Conservation (phyloP, 1,140 invertebrate species). For the Platorchestia sp. region DNA sequence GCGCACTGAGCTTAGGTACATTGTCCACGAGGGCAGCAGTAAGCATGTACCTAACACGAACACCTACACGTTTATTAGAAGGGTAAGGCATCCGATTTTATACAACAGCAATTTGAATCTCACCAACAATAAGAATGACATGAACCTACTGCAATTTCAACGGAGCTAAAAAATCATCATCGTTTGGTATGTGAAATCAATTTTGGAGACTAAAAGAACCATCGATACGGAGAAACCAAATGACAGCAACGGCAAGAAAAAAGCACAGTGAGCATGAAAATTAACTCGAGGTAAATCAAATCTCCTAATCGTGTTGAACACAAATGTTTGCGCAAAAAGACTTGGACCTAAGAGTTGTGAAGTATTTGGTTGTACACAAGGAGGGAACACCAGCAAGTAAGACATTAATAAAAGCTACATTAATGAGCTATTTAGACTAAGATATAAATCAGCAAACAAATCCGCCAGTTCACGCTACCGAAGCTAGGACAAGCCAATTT, state of each 20-base stretch:
- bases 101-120: not conserved
- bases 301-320: not conserved
- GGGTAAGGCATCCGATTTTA: not conserved
- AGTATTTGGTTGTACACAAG: not conserved
- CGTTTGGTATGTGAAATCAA: not conserved
- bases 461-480: not conserved
- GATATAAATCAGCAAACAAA: constrained; percentile 1
- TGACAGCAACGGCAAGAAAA: not conserved
- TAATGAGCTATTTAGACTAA: not conserved
- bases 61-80: not conserved
- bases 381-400: not conserved
- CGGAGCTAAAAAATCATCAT: not conserved
- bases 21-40: not conserved
- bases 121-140: not conserved
- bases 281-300: not conserved
- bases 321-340: not conserved
- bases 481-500: constrained; percentile 63
- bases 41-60: not conserved
- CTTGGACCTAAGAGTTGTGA: not conserved
- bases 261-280: not conserved
- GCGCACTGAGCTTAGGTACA: not conserved
- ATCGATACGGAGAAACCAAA: not conserved
- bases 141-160: not conserved
- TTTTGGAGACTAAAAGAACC: not conserved
- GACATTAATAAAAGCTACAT: not conserved